Evolutionary conservation across 2,113 vertebrate species (phyloP).

Genomic region (Eidolon helvum): DNA sequence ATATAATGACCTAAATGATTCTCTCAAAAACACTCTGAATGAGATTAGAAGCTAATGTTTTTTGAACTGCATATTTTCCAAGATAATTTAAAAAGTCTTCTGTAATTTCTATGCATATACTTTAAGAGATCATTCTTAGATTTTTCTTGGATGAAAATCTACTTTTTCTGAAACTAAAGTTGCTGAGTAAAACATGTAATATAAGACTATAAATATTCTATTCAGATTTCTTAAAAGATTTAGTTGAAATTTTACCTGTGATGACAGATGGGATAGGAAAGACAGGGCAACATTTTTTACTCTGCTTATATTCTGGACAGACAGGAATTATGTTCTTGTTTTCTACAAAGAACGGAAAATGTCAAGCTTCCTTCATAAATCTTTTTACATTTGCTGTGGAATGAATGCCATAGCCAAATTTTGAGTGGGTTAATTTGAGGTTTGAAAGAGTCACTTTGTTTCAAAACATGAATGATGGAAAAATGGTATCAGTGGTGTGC

Average conservation of each 20-base stretch:
- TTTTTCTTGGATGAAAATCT: not conserved
- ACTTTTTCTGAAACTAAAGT: slow-evolving; percentile 11
- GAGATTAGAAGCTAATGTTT: not conserved
- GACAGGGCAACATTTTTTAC: slow-evolving; percentile 40
- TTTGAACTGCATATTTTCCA: not conserved
- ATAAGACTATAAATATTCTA: slow-evolving; percentile 63
- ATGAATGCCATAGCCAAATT: not conserved
- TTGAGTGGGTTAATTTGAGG: not conserved
- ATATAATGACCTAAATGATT: not conserved
- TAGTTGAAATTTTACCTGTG: slow-evolving; percentile 58
- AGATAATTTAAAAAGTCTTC: not conserved
- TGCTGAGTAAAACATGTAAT: slow-evolving; percentile 27
- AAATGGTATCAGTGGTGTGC: not conserved
- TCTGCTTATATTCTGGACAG: not conserved
- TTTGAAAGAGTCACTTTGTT: slow-evolving; percentile 22
- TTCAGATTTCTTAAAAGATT: slow-evolving; percentile 49
- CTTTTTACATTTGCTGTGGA: not conserved
- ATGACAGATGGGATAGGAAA: slow-evolving; percentile 50
- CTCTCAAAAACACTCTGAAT: not conserved
- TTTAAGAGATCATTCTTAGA: not conserved
- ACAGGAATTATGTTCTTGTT: slow-evolving; percentile 67
- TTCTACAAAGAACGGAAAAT: slow-evolving; percentile 45
- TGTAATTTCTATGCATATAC: not conserved
- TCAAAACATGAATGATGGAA: not conserved
- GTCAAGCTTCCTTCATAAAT: slow-evolving; percentile 23